Percentiles rank a stretch among this genome's conserved stretches.
Conservation (phyloP, 2,888 invertebrate species). For the Metacarcinus magister region DNA sequence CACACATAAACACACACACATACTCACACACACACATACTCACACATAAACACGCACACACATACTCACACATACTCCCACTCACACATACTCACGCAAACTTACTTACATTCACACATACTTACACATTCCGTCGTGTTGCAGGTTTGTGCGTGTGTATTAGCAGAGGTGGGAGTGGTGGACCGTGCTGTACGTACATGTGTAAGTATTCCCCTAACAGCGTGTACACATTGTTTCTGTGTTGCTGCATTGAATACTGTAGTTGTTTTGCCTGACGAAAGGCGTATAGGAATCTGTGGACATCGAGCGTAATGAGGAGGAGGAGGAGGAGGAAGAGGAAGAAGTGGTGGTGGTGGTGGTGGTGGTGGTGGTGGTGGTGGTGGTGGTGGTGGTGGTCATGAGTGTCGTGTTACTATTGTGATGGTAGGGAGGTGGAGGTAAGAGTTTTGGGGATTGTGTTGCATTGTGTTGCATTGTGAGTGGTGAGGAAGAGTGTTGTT, state of each 20-base stretch:
- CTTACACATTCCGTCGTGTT: background rate
- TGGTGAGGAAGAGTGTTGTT: too few species aligned
- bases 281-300: background rate
- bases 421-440: too few species aligned
- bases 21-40: background rate
- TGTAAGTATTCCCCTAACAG: background rate
- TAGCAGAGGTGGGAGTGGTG: too few species aligned
- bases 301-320: background rate
- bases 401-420: too few species aligned
- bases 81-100: background rate
- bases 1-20: background rate
- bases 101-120: background rate
- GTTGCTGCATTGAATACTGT: background rate
- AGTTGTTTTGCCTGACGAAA: background rate
- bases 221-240: background rate
- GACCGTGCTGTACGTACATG: background rate
- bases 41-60: slow-evolving; percentile 39
- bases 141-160: background rate
- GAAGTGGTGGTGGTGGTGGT: background rate
- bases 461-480: too few species aligned
- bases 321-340: slow-evolving; percentile 8
- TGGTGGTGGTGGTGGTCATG: too few species aligned
- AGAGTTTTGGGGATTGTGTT: too few species aligned
- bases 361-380: background rate
- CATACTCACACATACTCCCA: slow-evolving; percentile 31